Evolutionary conservation across 1,140 invertebrate genomes (phyloP).

Genomic region (Varroa destructor): DNA sequence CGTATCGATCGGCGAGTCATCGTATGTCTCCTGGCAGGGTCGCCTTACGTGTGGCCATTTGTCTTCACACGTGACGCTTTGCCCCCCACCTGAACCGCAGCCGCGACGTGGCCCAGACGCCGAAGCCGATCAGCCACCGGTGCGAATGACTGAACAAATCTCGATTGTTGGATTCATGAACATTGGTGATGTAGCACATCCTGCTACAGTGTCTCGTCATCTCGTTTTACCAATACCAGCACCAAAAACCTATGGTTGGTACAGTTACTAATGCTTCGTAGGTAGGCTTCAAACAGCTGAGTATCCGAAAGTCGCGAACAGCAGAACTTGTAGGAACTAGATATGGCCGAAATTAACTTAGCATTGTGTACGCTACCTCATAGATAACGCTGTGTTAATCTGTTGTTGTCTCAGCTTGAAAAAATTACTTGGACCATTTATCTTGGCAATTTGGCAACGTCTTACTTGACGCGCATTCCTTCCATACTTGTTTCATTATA

Average conservation of each 20-base stretch:
- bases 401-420: no score
- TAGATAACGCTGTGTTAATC: no score
- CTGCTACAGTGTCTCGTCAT: conserved; percentile 78
- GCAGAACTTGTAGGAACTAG: no score
- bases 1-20: conserved; percentile 23
- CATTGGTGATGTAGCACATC: conserved; percentile 73
- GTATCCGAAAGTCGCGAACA: no score
- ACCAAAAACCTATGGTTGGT: conserved; percentile 42
- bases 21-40: conserved; percentile 59
- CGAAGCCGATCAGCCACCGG: conserved; percentile 52
- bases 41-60: conserved; percentile 61
- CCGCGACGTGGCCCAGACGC: conserved; percentile 51
- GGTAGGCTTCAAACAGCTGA: no score
- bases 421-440: no score
- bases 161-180: conserved; percentile 68
- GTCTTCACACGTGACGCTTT: conserved; percentile 56
- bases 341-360: no score
- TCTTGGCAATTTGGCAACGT: no score
- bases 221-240: conserved; percentile 59
- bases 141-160: conserved; percentile 51
- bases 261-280: no score
- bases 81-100: conserved; percentile 57
- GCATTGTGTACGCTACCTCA: no score
- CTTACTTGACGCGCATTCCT: no score
- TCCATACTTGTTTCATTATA: no score